phyloP scores from a whole-genome alignment of 2,888 invertebrate genomes.

The Heliconius ismenius region DNA sequence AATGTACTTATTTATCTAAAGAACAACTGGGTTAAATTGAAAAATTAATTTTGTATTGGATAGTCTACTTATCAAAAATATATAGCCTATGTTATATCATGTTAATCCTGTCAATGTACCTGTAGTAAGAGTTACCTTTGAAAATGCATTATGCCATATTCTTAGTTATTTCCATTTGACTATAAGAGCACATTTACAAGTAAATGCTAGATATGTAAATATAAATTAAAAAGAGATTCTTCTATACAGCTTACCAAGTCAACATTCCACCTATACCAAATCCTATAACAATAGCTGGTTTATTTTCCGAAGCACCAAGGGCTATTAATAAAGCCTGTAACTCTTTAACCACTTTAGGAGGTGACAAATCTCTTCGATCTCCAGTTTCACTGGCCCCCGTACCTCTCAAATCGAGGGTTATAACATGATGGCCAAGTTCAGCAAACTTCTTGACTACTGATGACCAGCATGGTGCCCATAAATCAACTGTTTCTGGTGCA shows the following conservation, averaged over 20 bases:
- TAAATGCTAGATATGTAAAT: neutral
- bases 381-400: conserved; percentile 74
- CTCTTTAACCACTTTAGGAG: conserved; percentile 70
- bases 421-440: conserved; percentile 63
- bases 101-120: too few species aligned
- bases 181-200: too few species aligned
- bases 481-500: conserved; percentile 66
- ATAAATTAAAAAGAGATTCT: neutral
- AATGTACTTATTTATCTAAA: too few species aligned
- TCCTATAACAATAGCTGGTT: conserved; percentile 68
- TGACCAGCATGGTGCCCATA: conserved; percentile 69
- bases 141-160: too few species aligned
- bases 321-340: conserved; percentile 62
- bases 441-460: conserved; percentile 60
- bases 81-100: too few species aligned
- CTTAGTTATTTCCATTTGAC: too few species aligned
- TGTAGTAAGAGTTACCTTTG: too few species aligned
- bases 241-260: conserved; percentile 63
- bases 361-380: conserved; percentile 61
- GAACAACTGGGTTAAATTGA: too few species aligned
- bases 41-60: too few species aligned
- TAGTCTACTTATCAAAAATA: too few species aligned
- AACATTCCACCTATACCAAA: conserved; percentile 76
- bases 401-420: conserved; percentile 72
- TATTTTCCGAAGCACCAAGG: conserved; percentile 62